Conservation (phyloP, 2,888 invertebrate species). For the Ophion ellenae region DNA sequence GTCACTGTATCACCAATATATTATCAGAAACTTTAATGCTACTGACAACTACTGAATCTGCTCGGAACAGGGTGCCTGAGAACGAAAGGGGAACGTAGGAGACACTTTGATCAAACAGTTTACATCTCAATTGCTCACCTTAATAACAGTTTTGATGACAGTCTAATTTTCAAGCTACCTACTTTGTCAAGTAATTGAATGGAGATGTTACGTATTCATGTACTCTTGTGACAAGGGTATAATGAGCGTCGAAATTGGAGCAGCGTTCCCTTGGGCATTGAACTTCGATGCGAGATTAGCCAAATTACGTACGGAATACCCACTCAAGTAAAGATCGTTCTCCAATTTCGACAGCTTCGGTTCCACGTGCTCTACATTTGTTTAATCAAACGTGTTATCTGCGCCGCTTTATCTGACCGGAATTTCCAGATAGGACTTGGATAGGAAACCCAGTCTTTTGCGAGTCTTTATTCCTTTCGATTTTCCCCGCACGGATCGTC, state of each 20-base stretch:
- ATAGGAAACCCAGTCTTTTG: conserved; percentile 30
- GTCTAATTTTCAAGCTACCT: conserved; percentile 53
- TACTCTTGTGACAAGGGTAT: conserved; percentile 19
- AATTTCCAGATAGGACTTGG: conserved; percentile 31
- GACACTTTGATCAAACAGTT: conserved; percentile 17
- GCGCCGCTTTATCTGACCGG: neutral
- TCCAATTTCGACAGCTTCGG: conserved; percentile 86
- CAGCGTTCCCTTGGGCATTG: conserved; percentile 89
- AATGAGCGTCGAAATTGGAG: conserved; percentile 89
- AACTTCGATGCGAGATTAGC: conserved; percentile 86
- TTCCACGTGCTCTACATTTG: conserved; percentile 85
- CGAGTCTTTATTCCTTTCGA: neutral
- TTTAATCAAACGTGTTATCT: neutral
- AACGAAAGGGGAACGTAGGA: neutral
- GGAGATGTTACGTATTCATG: conserved; percentile 20
- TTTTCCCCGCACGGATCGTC: neutral
- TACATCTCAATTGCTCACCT: conserved; percentile 13
- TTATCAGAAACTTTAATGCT: conserved; percentile 4
- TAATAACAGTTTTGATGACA: conserved; percentile 39
- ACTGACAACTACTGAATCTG: conserved; percentile 20
- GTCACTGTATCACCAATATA: conserved; percentile 55
- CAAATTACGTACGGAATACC: conserved; percentile 70
- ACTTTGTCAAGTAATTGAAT: conserved; percentile 48
- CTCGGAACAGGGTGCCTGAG: conserved; percentile 54
- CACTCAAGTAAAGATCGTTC: conserved; percentile 84